These are phyloP conservation scores for Centruroides sculpturatus DNA, from an alignment of 1,140 invertebrate genomes.

Conservation along the genomic window DNA sequence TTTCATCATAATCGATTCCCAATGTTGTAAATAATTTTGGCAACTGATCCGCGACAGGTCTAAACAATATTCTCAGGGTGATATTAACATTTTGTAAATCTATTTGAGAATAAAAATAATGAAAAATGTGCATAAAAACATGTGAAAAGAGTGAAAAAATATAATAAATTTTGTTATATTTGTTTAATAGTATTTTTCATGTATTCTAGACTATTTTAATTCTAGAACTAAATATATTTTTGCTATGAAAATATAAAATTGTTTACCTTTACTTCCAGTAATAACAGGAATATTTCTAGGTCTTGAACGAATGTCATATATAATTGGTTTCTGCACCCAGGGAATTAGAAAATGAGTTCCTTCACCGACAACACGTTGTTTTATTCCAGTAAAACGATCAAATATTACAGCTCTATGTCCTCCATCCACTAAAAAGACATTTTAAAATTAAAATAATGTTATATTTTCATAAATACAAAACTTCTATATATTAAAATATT, in stretches of 20 bases:
- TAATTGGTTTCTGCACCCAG: slow-evolving; percentile 94
- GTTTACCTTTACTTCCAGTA: slow-evolving; percentile 86
- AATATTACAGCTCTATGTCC: slow-evolving; percentile 98
- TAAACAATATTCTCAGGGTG: slow-evolving; percentile 90
- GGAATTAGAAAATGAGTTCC: slow-evolving; percentile 99
- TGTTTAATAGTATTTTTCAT: too few species aligned
- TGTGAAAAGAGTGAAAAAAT: too few species aligned
- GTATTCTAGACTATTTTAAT: too few species aligned
- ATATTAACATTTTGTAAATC: slow-evolving; percentile 99
- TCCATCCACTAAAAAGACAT: slow-evolving; percentile 60
- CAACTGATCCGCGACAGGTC: slow-evolving; percentile 75
- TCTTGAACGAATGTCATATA: slow-evolving; percentile 91
- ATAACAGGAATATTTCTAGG: slow-evolving; percentile 93
- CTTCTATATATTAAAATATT: too few species aligned
- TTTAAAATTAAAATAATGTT: too few species aligned
- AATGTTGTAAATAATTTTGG: slow-evolving; percentile 89
- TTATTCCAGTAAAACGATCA: slow-evolving; percentile 92
- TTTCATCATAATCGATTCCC: slow-evolving; percentile 94
- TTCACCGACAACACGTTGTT: slow-evolving; percentile 82
- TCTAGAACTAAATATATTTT: too few species aligned
- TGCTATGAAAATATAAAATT: not conserved
- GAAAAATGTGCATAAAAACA: too few species aligned
- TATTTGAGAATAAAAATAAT: slow-evolving; percentile 28
- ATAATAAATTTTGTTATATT: too few species aligned
- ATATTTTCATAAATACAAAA: too few species aligned